These are phyloP conservation scores for Hippopotamus amphibius DNA, from an alignment of 2,113 vertebrate genomes.

Conservation along the genomic window DNA sequence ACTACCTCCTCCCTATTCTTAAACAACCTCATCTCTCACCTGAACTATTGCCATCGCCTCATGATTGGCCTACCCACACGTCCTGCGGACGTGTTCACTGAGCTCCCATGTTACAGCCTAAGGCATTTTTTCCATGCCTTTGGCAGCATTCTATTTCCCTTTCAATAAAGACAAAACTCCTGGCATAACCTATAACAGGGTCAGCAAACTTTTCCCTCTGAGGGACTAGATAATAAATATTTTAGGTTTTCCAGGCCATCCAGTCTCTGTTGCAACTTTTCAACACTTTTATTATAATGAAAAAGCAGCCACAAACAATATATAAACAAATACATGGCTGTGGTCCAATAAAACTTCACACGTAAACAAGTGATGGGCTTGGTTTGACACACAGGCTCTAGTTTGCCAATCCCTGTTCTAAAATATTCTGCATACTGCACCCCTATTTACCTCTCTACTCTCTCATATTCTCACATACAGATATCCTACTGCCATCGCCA, in stretches of 20 bases:
- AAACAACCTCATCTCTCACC: neutral
- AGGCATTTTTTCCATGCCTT: neutral
- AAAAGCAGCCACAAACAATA: neutral
- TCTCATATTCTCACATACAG: neutral
- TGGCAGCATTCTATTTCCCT: neutral
- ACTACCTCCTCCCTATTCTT: neutral
- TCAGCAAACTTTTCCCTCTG: neutral
- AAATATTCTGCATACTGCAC: neutral
- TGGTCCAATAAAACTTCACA: neutral
- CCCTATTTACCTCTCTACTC: neutral
- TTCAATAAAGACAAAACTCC: neutral
- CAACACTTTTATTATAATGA: neutral
- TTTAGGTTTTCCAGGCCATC: neutral
- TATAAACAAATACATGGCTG: neutral
- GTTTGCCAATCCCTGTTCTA: neutral
- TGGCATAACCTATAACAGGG: neutral
- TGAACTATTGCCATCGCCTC: neutral
- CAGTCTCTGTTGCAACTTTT: neutral
- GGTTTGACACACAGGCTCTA: neutral
- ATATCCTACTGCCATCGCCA: no score
- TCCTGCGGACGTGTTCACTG: neutral
- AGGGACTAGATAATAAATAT: neutral
- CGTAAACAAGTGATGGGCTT: neutral
- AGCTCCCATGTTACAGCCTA: neutral
- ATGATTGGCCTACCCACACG: neutral